Evolutionary conservation across 2,888 invertebrate species (phyloP), one percentile per base, ranked within the genome.

Genomic region (Meteorus colon): DNA sequence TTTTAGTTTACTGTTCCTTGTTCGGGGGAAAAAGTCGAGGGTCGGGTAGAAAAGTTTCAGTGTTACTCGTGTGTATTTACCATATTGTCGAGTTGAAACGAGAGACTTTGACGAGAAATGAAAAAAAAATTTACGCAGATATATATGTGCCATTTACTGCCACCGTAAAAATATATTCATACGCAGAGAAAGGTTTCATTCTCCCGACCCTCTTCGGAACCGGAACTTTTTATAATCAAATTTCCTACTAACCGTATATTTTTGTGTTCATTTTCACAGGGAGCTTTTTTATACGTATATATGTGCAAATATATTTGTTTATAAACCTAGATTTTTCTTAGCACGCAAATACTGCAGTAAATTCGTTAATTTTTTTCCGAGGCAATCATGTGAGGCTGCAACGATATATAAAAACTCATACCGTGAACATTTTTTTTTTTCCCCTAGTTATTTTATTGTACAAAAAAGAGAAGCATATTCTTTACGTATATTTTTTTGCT

Each of bases 231-330:
- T 77, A 77, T 79, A 76, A 78, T 78, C 74, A 73, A 77, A 27
- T 66, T 77, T 76, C 60, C 74, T 68, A 45, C 67, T 75, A 51
- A 62, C 34, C 74, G 75, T 65, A 80, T 60, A 73, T 77, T 75
- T 70, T 63, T 75, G 73, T 73, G 73, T 75, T 73, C 68, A 41
- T 84, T 85, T 82, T 84, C 85, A 77, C 86, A 86, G 86, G 86
- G 82, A 85, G 84, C 84, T 85, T 85, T 83, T 6, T 0, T 41
- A 41, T 41, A 41, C 41, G 8, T 12, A 41, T 41, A 41, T 41
- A 12, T 41, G 12, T 41, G 12, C 8, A 41, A 8, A 48, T 48
- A 48, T 48, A n/a, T 48, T 16, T 48, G n/a, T 82, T 74, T 84
- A 79, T n/a, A n/a, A 4, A 34, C 31, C 10, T 85, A 82, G 82